Evolutionary conservation across 2,797 vertebrate species (phyloP), one percentile per base, ranked within the genome.

Genomic region (Sandelia bainsii): DNA sequence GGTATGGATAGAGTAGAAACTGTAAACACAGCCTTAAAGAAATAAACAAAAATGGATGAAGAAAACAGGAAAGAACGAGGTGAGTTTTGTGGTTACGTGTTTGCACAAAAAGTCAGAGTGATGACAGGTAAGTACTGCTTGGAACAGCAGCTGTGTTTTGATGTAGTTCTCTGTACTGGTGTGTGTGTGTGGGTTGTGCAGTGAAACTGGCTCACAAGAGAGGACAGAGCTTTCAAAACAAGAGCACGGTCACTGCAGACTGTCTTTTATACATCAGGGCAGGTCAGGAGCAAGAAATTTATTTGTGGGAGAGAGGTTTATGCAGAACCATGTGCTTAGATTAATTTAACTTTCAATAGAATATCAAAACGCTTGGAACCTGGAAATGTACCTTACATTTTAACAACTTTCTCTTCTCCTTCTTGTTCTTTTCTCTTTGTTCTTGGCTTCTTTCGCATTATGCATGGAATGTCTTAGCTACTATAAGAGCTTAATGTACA

Each of bases 231-330:
- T 64, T 45, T 65, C 62, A 78, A 84, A 90, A 83, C 72, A 88
- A 49, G 32, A 73, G 25, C 13, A 16, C 6, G 9, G 60, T 61
- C 37, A 70, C 45, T 70, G 61, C 29, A 75, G 49, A 66, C 66
- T 86, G 77, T 90, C 82, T 87, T 92, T 90, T 87, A 82, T 73
- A 77, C 84, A 93, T 93, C 83, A 91, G 82, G 40, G 69, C 67
- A 59, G 42, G 29, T 60, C 64, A 57, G 70, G 37, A n/a, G 66
- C 45, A 59, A 42, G 29, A 66, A 49, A 46, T 34, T 46, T 67
- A 52, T 60, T 25, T 69, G 44, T 52, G 12, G 12, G 44, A 32
- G 32, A 48, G n/a, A 14, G 2, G 49, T 63, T 70, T 37, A 61
- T 19, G 51, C 32, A 45, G 54, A 73, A 48, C 29, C 2, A 19